Conservation (phyloP, 1,140 invertebrate genomes). For the Sarcophaga bullata region DNA sequence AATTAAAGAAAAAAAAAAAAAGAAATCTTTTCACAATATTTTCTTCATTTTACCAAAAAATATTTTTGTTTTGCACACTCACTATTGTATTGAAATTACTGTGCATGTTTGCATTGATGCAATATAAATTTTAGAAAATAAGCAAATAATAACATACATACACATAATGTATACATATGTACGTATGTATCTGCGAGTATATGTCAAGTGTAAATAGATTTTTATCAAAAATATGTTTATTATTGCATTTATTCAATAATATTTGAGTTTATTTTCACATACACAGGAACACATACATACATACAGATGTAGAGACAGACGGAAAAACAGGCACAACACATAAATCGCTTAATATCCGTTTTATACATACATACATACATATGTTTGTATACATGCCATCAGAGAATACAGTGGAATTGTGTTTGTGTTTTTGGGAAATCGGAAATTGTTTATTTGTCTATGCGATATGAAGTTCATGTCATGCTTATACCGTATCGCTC, state of each 20-base stretch:
- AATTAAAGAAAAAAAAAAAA: no score
- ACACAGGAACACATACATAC: no score
- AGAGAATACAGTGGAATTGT: background rate
- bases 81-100: no score
- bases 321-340: background rate
- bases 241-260: background rate
- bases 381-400: background rate
- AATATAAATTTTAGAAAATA: no score
- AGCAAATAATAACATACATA: no score
- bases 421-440: background rate
- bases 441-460: constrained; percentile 26
- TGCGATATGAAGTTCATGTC: constrained; percentile 12
- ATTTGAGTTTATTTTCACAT: background rate
- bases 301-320: no score
- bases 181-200: background rate
- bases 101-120: no score
- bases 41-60: no score
- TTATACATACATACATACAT: background rate
- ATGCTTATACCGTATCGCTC: background rate
- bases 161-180: no score
- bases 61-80: no score
- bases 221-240: constrained; percentile 25
- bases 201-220: constrained; percentile 11
- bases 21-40: no score
- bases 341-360: background rate